Evolutionary conservation across 2,797 vertebrate species (phyloP).

Genomic region (Enteromius afrohamiltoni): DNA sequence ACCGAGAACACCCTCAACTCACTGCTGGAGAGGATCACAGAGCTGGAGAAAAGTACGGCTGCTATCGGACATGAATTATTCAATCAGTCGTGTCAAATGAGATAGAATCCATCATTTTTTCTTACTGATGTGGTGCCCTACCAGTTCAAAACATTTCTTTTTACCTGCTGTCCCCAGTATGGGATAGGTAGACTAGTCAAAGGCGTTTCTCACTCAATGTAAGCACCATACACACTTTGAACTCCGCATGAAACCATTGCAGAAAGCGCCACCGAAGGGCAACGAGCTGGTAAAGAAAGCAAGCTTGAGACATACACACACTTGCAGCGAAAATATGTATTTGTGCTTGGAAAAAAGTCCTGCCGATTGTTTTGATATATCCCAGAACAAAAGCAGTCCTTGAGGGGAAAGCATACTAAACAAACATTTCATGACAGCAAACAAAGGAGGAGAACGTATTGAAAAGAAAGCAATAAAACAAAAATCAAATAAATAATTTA

Average conservation of each 20-base stretch:
- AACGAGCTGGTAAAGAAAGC: not conserved
- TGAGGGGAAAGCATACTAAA: not conserved
- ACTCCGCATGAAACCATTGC: constrained; percentile 21
- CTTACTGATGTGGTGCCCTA: not conserved
- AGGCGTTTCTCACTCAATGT: not conserved
- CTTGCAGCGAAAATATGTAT: not conserved
- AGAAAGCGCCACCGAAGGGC: not conserved
- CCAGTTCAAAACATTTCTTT: not conserved
- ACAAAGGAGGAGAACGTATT: not conserved
- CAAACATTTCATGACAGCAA: not conserved
- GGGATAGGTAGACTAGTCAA: not conserved
- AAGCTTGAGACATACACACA: not conserved
- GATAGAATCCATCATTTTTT: not conserved
- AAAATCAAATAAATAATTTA: not conserved
- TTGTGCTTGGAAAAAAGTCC: not conserved
- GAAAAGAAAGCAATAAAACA: not conserved
- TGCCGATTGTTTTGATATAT: not conserved
- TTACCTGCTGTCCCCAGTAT: constrained; percentile 1
- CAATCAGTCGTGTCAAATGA: not conserved
- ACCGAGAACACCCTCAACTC: constrained; percentile 90
- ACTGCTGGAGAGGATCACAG: constrained; percentile 90
- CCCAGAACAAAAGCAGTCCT: constrained; percentile 13
- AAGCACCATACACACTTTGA: not conserved
- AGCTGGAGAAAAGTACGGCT: constrained; percentile 89
- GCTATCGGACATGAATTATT: not conserved